Conservation (phyloP, 2,888 invertebrate genomes). For the Corythucha ciliata region DNA sequence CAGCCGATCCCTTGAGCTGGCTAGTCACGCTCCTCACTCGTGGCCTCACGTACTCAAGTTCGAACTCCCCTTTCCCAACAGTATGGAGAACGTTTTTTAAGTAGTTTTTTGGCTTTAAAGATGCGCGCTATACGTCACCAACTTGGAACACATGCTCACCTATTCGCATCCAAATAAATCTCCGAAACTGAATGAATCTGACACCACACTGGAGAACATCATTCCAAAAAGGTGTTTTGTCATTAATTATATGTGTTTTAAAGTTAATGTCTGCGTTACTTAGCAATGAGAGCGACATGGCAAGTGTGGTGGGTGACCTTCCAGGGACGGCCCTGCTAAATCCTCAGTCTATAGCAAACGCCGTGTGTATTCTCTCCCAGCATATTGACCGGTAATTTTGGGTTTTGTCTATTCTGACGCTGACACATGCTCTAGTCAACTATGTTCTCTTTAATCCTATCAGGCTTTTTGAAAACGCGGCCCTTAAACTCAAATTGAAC, state of each 20-base stretch:
- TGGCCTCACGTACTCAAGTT: constrained; percentile 90
- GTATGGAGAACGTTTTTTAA: neutral
- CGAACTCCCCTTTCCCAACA: too few species aligned
- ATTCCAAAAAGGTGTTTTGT: neutral
- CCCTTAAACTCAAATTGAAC: constrained; percentile 73
- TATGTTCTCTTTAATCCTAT: too few species aligned
- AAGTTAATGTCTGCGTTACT: constrained; percentile 35
- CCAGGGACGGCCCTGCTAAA: constrained; percentile 47
- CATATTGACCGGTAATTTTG: constrained; percentile 61
- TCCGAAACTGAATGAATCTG: constrained; percentile 15
- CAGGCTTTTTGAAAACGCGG: constrained; percentile 78
- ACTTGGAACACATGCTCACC: constrained; percentile 70
- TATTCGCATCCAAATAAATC: constrained; percentile 33
- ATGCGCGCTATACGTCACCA: constrained; percentile 85
- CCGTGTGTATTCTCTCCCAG: constrained; percentile 80
- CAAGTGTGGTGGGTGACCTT: constrained; percentile 25
- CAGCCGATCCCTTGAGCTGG: constrained; percentile 77
- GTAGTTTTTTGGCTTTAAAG: constrained; percentile 39
- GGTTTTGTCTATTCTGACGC: too few species aligned
- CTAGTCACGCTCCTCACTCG: constrained; percentile 84
- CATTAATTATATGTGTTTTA: neutral
- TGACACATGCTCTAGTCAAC: too few species aligned
- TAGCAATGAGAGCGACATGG: constrained; percentile 28
- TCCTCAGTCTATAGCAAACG: constrained; percentile 74
- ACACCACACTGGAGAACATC: neutral